These are phyloP conservation scores for Irena cyanogastra DNA, from an alignment of 2,113 vertebrate species.

Conservation along the genomic window DNA sequence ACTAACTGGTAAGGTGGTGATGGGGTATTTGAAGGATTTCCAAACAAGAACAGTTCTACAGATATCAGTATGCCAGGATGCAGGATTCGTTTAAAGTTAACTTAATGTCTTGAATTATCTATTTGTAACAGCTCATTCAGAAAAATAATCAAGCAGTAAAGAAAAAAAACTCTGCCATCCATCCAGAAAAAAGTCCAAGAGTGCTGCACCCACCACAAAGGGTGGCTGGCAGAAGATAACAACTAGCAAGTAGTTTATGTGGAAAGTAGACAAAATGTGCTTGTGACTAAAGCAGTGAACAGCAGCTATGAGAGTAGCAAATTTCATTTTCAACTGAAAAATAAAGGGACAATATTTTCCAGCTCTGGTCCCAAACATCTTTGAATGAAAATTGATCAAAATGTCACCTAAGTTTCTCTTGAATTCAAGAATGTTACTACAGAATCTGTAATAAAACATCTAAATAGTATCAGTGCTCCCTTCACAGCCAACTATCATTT, in stretches of 20 bases:
- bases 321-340: background rate
- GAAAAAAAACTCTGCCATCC: background rate
- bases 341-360: background rate
- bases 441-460: background rate
- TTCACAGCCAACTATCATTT: background rate
- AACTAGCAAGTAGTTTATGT: background rate
- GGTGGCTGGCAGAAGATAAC: background rate
- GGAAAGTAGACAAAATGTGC: background rate
- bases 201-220: too few species aligned
- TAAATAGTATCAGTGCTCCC: background rate
- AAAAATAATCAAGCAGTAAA: background rate
- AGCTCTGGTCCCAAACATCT: background rate
- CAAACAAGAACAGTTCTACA: background rate
- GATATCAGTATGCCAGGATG: background rate
- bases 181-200: background rate
- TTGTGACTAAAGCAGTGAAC: background rate
- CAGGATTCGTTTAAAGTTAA: background rate
- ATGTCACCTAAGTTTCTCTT: background rate
- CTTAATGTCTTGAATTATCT: background rate
- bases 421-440: background rate
- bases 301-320: background rate
- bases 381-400: background rate
- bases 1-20: background rate
- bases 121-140: background rate
- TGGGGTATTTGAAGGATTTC: background rate